Percentiles rank a stretch among this genome's conserved stretches.
These are phyloP conservation scores for Eilema depressum DNA, from an alignment of 2,888 invertebrate genomes.

Conservation along the genomic window DNA sequence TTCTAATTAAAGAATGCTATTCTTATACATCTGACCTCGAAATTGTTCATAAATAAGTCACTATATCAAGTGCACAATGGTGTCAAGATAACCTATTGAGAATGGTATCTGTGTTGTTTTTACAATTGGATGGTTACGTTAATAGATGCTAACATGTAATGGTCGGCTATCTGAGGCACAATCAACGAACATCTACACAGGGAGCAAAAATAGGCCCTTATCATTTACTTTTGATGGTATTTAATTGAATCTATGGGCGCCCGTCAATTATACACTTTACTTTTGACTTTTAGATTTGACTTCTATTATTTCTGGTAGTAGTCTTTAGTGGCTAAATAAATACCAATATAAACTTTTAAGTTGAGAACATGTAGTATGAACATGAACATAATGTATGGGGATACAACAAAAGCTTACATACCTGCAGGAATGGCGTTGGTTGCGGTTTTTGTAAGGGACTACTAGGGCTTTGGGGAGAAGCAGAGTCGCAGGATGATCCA, in stretches of 20 bases:
- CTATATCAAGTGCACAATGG: constrained; percentile 13
- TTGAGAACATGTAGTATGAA: no score
- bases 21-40: constrained; percentile 4
- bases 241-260: not conserved
- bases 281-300: not conserved
- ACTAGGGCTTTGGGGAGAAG: constrained; percentile 88
- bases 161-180: constrained; percentile 17
- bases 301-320: not conserved
- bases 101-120: constrained; percentile 21
- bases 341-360: not conserved
- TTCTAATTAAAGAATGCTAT: constrained; percentile 1
- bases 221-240: constrained; percentile 2
- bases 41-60: constrained; percentile 14
- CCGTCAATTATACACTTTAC: not conserved
- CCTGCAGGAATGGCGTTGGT: constrained; percentile 80
- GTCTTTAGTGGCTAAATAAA: not conserved
- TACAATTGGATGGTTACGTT: constrained; percentile 33
- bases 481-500: constrained; percentile 87
- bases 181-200: constrained; percentile 17
- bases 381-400: not conserved
- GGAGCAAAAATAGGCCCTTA: constrained; percentile 2
- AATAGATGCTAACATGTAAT: constrained; percentile 27
- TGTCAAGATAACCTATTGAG: constrained; percentile 33
- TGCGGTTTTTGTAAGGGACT: constrained; percentile 86
- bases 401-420: constrained; percentile 20